Base-by-base conservation (phyloP, 2,797 vertebrate species). In the Oceanodroma leucorhoa region DNA sequence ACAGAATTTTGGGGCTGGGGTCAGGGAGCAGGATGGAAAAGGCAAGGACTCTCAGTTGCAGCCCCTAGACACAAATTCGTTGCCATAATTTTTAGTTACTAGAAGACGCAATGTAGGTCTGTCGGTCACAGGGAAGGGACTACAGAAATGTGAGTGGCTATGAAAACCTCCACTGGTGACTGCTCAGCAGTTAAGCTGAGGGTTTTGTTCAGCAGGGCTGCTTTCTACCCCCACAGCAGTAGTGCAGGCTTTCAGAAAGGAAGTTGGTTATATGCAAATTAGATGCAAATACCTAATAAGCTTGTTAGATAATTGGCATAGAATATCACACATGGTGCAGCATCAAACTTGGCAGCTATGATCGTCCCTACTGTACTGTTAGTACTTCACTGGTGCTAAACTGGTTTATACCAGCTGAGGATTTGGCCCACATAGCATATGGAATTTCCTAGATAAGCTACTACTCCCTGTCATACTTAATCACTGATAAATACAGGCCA, bases 241-340 rank as follows among this genome's bases (percentile, higher is more conserved):
- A 71, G n/a, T 45, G 26, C 26, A 76, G 58, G 41, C 41, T 90
- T 94, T 94, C 40, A 94, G 66, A 95, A 84, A 89, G 62, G 58
- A 94, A 95, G 76, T 86, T 83, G 64, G 79, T 79, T 92, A 66
- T 83, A 97, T 92, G 69, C 54, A 96, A 93, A 93, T 90, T 34
- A 87, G 40, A 95, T 96, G 78, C 71, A 95, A 96, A 97, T 95
- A 88, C 67, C 51, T 86, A 94, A 93, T 90, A 92, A 79, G 55
- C 77, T 96, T 88, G 86, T 93, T 94, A 94, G 93, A 94, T 95
- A 95, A 91, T 93, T 91, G 73, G 87, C 89, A 87, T 79, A 64
- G 85, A 71, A 58, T 88, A 90, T 84, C 62, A 93, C 95, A 93
- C 77, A 82, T 90, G 87, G 55, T 88, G 40, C 70, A 91, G 77